Evolutionary conservation across 2,113 vertebrate genomes (phyloP).

Genomic region (Gavialis gangeticus): DNA sequence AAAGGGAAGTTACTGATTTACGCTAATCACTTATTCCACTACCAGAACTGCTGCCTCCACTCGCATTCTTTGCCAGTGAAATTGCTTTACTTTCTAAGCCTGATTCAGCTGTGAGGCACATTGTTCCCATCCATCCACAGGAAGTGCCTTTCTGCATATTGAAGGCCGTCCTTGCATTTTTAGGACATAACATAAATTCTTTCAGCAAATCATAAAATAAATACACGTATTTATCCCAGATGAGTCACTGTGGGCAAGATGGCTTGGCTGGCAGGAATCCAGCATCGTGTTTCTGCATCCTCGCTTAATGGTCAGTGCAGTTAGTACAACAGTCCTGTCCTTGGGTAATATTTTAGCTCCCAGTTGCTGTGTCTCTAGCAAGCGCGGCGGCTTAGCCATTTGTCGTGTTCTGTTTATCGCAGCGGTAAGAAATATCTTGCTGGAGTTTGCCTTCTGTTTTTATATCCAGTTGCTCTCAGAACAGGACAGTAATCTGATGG

Average conservation of each 20-base stretch:
- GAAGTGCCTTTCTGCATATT: not conserved
- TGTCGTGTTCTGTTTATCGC: not conserved
- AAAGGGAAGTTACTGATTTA: not conserved
- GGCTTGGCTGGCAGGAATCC: not conserved
- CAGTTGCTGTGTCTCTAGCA: not conserved
- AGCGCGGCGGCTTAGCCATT: rapidly evolving
- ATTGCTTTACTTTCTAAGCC: not conserved
- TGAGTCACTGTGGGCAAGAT: not conserved
- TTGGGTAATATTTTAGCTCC: not conserved
- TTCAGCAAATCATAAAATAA: conserved; percentile 4
- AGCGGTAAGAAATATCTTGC: not conserved
- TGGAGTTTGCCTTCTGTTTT: not conserved
- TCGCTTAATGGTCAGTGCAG: not conserved
- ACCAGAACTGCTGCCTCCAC: not conserved
- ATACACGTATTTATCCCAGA: not conserved
- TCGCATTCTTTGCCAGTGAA: rapidly evolving
- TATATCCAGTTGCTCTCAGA: not conserved
- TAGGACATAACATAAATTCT: not conserved
- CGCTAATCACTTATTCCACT: not conserved
- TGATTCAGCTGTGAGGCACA: not conserved
- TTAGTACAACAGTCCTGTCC: not conserved
- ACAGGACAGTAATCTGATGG: rapidly evolving
- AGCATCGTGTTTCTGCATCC: not conserved
- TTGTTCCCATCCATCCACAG: not conserved
- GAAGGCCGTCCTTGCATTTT: not conserved